Conservation (phyloP, 2,797 vertebrate species). For the Cuniculus paca region DNA sequence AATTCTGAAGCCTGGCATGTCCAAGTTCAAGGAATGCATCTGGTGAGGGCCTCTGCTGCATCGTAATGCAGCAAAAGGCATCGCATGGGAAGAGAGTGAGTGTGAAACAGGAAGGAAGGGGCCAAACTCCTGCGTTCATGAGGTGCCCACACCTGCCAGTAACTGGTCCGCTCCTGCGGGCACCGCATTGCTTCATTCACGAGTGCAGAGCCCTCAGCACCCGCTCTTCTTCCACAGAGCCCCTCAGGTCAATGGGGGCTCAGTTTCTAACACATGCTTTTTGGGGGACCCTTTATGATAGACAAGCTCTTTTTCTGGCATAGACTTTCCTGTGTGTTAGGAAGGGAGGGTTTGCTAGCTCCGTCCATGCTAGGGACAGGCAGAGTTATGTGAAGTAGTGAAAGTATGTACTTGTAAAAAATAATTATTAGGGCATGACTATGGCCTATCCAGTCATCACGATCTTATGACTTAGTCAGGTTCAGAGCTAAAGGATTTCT, state of each 20-base stretch:
- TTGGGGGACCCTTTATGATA: neutral
- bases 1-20: neutral
- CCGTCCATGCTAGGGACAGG: neutral
- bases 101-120: neutral
- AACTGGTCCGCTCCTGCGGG: too few species aligned
- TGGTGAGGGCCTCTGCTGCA: neutral
- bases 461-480: neutral
- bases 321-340: neutral
- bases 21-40: neutral
- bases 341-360: neutral
- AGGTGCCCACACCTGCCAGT: neutral
- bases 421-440: neutral
- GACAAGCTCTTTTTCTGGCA: neutral
- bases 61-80: neutral
- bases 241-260: neutral
- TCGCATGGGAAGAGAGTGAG: neutral
- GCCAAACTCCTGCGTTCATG: neutral
- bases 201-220: neutral
- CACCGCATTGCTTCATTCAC: accelerated
- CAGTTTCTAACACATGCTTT: neutral
- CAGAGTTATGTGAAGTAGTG: neutral
- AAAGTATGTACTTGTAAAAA: neutral
- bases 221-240: neutral
- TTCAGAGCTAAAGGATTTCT: neutral
- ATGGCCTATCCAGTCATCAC: neutral